A percentile compares a stretch with the other conserved stretches of the same genome.
These are phyloP conservation scores for Excalfactoria chinensis DNA, from an alignment of 2,113 vertebrate species.

Conservation along the genomic window DNA sequence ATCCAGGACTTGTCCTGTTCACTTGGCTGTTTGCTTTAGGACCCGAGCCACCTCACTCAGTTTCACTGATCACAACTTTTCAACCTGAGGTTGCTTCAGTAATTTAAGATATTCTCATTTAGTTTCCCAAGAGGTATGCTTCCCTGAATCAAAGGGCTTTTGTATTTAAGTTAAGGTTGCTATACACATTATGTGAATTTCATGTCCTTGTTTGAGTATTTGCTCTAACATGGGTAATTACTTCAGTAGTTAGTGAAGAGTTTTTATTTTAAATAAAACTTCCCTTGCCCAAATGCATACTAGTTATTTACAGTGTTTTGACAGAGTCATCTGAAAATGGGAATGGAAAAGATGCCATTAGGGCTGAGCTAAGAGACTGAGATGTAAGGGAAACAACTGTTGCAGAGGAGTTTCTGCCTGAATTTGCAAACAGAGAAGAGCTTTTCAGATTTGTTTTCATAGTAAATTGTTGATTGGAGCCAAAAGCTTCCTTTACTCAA, in stretches of 20 bases:
- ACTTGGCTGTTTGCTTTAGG: neutral
- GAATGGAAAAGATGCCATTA: slow-evolving; percentile 61
- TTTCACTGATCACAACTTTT: neutral
- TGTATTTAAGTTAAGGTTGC: neutral
- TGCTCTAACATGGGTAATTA: neutral
- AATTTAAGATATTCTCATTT: neutral
- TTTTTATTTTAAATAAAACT: neutral
- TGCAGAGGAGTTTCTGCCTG: slow-evolving; percentile 36
- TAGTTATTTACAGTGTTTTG: slow-evolving; percentile 71
- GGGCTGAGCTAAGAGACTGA: slow-evolving; percentile 58
- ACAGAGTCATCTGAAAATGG: slow-evolving; percentile 24
- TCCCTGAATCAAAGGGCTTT: neutral
- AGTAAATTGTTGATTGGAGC: slow-evolving; percentile 7
- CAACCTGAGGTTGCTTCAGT: neutral
- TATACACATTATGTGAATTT: fast-evolving
- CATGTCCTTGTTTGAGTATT: neutral
- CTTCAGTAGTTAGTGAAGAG: neutral
- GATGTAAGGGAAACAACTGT: slow-evolving; percentile 42
- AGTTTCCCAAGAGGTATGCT: fast-evolving
- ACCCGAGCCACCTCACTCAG: neutral
- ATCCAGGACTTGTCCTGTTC: fast-evolving
- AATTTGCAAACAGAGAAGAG: slow-evolving; percentile 19
- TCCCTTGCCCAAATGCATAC: slow-evolving; percentile 4
- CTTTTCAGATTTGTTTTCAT: slow-evolving; percentile 50
- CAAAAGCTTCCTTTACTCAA: slow-evolving; percentile 8